Percentiles rank a stretch among this genome's conserved stretches.
phyloP scores from a whole-genome alignment of 2,113 vertebrate species.

The Salvator merianae region DNA sequence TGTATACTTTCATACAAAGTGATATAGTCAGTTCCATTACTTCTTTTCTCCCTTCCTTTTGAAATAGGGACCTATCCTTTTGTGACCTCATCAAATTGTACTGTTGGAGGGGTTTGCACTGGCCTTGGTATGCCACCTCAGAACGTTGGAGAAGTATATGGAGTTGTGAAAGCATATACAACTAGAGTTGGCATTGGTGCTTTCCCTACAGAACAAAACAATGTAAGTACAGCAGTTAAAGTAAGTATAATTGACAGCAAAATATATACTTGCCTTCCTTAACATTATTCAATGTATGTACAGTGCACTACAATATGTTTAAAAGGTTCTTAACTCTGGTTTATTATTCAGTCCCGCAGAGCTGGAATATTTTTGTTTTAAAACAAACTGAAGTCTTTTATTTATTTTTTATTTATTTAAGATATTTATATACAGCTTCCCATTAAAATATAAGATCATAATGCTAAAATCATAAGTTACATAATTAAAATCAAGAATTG shows the following conservation, averaged over 20 bases:
- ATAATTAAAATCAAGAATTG: too few relatives aligned
- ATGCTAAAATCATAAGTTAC: too few relatives aligned
- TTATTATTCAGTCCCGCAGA: slow-evolving; percentile 1
- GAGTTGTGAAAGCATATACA: slow-evolving; percentile 95
- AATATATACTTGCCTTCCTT: not conserved
- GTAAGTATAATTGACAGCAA: not conserved
- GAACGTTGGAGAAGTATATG: slow-evolving; percentile 92
- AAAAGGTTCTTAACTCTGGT: not conserved
- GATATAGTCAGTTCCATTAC: not conserved
- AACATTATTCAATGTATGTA: not conserved
- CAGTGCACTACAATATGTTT: not conserved
- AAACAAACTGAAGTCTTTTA: slow-evolving; percentile 16
- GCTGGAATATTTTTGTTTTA: not conserved
- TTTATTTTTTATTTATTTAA: too few relatives aligned
- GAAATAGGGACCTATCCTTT: slow-evolving; percentile 92
- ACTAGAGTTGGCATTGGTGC: slow-evolving; percentile 95
- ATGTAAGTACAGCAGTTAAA: slow-evolving; percentile 78
- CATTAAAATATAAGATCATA: too few relatives aligned
- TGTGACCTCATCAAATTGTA: slow-evolving; percentile 97
- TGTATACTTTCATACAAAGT: not conserved
- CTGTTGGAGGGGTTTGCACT: slow-evolving; percentile 95
- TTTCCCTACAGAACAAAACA: slow-evolving; percentile 93
- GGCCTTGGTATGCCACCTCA: slow-evolving; percentile 95
- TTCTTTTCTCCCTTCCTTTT: slow-evolving; percentile 4
- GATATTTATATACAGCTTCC: too few relatives aligned